phyloP scores from a whole-genome alignment of 2,888 invertebrate genomes.

The Ectemnius lituratus region DNA sequence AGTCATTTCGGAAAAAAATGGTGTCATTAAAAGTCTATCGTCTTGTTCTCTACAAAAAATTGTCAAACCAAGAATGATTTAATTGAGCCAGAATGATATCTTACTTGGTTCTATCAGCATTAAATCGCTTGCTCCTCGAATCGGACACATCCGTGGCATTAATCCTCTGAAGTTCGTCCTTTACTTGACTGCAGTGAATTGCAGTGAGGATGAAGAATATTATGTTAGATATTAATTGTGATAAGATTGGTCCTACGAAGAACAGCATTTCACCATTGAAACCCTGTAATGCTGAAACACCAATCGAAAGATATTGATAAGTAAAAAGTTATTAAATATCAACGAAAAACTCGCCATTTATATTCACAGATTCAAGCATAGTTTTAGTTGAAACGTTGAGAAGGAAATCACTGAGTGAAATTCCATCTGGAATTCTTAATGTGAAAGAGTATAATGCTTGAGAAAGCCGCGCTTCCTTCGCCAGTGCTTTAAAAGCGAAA shows the following conservation, averaged over 20 bases:
- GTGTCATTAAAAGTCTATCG: too few species aligned
- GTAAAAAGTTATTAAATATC: background rate
- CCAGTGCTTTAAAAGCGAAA: too few species aligned
- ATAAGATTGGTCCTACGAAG: conserved; percentile 83
- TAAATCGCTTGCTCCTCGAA: conserved; percentile 81
- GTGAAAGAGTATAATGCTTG: too few species aligned
- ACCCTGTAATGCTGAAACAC: conserved; percentile 16
- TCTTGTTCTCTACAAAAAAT: too few species aligned
- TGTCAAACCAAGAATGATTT: conserved; percentile 10
- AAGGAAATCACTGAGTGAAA: too few species aligned
- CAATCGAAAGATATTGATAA: background rate
- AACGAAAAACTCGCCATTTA: background rate
- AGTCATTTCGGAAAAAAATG: too few species aligned
- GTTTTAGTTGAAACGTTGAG: too few species aligned
- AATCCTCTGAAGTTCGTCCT: conserved; percentile 86
- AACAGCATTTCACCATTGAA: conserved; percentile 78
- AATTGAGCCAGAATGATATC: conserved; percentile 50
- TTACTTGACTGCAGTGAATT: conserved; percentile 85
- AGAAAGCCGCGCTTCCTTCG: too few species aligned
- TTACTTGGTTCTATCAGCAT: conserved; percentile 85
- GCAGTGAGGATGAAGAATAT: conserved; percentile 85
- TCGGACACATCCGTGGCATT: conserved; percentile 80
- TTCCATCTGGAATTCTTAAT: too few species aligned
- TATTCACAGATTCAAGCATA: background rate
- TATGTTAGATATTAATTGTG: conserved; percentile 83